Base-by-base conservation (phyloP, 1,140 invertebrate species). In the Papilio helenus region DNA sequence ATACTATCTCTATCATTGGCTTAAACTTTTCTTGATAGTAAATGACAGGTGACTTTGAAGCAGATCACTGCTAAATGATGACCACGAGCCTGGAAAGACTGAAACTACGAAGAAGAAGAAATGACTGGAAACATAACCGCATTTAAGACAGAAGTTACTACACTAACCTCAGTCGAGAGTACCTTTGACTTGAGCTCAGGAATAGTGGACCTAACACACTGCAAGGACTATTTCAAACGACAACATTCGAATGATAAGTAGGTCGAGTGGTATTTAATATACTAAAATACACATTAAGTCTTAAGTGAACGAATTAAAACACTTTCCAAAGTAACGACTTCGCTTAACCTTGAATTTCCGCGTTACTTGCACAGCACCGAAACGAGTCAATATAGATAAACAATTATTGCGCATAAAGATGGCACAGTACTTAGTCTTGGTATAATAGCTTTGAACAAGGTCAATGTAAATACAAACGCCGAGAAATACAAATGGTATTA, bases 401-500 rank as follows among this genome's bases (percentile, higher is more conserved):
- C 42, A 44, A 73, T 73, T 73, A 73, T 46, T n/a, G 73, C 26
- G 18, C 73, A 51, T 76, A 76, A 73, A 73, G 72, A 46, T 73
- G 39, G 20, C 72, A 46, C 42, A 73, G 72, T 73, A 73, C 44
- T 73, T 46, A 73, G 72, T 73, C 76, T 73, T 10, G 12, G n/a
- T 72, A 73, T 73, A 73, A 80, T 76, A 81, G 79, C 72, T 81
- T 26, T 39, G 79, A 85, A 87, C 83, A 86, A 87, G 85, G 87
- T 88, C 83, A 86, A 26, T 80, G 42, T 61, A 79, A 83, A 86
- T 81, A 79, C 26, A 79, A 71, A 76, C 23, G 23, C n/a, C n/a
- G 34, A 23, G 39, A 73, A 73, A 51, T 76, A 83, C 72, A 77
- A 79, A 79, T 29, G 51, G 72, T 84, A 88, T 93, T 93, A 93